These are phyloP conservation scores for Allobates femoralis DNA, from an alignment of 2,797 vertebrate species.

Conservation along the genomic window DNA sequence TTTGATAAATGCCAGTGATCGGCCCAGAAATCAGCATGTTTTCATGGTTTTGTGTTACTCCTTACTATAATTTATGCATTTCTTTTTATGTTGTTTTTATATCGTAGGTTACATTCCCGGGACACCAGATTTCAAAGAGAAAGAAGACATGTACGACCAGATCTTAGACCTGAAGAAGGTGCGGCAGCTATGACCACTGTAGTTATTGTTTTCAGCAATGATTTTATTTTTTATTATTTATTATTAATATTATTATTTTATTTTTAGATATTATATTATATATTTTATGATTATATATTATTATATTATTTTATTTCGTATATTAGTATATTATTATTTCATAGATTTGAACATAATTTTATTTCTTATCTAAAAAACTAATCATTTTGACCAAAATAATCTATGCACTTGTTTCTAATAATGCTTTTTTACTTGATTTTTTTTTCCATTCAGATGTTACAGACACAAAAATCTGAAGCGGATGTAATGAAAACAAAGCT, in stretches of 20 bases:
- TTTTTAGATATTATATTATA: background rate
- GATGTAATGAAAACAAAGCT: constrained; percentile 87
- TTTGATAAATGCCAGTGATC: too few relatives aligned
- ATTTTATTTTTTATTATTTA: background rate
- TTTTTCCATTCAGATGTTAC: constrained; percentile 73
- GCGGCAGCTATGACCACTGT: background rate
- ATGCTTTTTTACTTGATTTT: background rate
- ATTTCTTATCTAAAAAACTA: too few relatives aligned
- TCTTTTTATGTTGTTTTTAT: background rate
- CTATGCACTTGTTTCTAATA: too few relatives aligned
- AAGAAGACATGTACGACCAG: constrained; percentile 94
- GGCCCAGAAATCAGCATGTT: too few relatives aligned
- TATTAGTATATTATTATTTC: too few relatives aligned
- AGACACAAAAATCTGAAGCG: constrained; percentile 84
- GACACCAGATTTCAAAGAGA: constrained; percentile 82
- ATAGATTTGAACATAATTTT: too few relatives aligned
- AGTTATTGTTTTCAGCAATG: background rate
- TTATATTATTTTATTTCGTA: too few relatives aligned
- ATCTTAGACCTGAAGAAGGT: constrained; percentile 94
- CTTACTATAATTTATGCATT: too few relatives aligned
- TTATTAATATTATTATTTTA: background rate
- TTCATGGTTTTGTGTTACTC: background rate
- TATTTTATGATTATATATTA: too few relatives aligned
- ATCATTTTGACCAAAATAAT: too few relatives aligned
- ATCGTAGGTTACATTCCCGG: constrained; percentile 78